Evolutionary conservation across 2,113 vertebrate species (phyloP).

Genomic region (Nothoprocta perdicaria): DNA sequence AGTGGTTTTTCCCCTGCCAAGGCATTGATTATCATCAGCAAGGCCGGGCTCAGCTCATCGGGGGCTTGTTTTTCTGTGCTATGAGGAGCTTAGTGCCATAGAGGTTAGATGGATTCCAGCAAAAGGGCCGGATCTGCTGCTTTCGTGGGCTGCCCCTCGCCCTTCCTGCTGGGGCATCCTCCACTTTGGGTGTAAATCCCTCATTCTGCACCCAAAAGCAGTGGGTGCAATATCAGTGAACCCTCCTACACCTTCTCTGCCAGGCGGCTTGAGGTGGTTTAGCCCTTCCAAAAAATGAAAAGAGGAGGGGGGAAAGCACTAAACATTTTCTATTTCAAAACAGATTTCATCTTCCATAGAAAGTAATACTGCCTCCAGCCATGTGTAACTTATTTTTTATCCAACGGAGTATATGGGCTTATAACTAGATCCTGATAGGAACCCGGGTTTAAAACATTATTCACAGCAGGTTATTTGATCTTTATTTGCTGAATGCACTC

Average conservation of each 20-base stretch:
- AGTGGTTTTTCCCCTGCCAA: background rate
- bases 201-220: background rate
- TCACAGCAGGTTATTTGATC: slow-evolving; percentile 83
- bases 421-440: slow-evolving; percentile 81
- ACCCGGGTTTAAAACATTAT: slow-evolving; percentile 82
- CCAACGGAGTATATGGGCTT: slow-evolving; percentile 77
- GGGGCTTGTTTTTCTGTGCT: slow-evolving; percentile 11
- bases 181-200: slow-evolving; percentile 10
- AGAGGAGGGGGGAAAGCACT: slow-evolving; percentile 2
- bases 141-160: background rate
- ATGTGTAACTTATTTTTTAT: slow-evolving; percentile 80
- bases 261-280: slow-evolving; percentile 37
- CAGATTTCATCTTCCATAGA: slow-evolving; percentile 75
- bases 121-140: background rate
- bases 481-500: slow-evolving; percentile 83
- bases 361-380: slow-evolving; percentile 72
- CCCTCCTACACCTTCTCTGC: background rate
- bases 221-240: background rate
- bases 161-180: background rate
- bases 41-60: slow-evolving; percentile 26
- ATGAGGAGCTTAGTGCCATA: slow-evolving; percentile 30
- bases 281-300: slow-evolving; percentile 49
- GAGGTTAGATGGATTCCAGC: slow-evolving; percentile 1
- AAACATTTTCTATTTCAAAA: slow-evolving; percentile 73
- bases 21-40: background rate